Evolutionary conservation across 2,113 vertebrate species (phyloP), one percentile per base, ranked within the genome.

Genomic region (Protobothrops mucrosquamatus): DNA sequence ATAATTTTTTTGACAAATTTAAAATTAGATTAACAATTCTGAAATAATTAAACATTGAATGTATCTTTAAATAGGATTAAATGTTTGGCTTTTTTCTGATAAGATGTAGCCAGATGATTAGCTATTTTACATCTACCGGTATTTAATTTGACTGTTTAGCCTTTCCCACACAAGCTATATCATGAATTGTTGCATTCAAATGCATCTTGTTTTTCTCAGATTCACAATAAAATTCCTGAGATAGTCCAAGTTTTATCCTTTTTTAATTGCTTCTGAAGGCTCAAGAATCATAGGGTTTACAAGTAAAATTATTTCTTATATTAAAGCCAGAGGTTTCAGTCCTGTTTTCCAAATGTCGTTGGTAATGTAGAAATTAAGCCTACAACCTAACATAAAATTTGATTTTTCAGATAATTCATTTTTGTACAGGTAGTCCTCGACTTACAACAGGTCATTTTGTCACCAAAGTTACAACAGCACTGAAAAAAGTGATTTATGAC

Each of bases 181-280:
- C 93, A 29, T 11, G 85, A 87, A n/a, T 93, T 9, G 8, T 12
- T 87, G 1, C 85, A 89, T 91, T 91, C 48, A 85, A 2, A 52
- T 34, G n/a, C 34, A 39, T 55, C 34, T 9, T 90, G 22, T 6
- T 0, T 61, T 1, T 48, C 12, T 86, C 85, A 69, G 24, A 48
- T 87, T 43, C 29, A 29, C 8, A 69, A 64, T 59, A 29, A 43
- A 22, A 6, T 89, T 89, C 81, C 91, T 85, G 0, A 34, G 87
- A 94, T 51, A 9, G 90, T 93, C 12, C 14, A 2, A 29, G 87
- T 93, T 26, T 18, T 91, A 57, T 34, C 3, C 88, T 93, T 87
- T 48, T 0, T 0, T 87, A 39, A 0, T 8, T 54, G 85, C 59
- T 9, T 89, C 24, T 6, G 1, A 14, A 86, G 92, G 0, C 26